Percentiles rank a stretch among this genome's conserved stretches.
These are phyloP conservation scores for Tangara arthus DNA, from an alignment of 2,797 vertebrate genomes.

Conservation along the genomic window DNA sequence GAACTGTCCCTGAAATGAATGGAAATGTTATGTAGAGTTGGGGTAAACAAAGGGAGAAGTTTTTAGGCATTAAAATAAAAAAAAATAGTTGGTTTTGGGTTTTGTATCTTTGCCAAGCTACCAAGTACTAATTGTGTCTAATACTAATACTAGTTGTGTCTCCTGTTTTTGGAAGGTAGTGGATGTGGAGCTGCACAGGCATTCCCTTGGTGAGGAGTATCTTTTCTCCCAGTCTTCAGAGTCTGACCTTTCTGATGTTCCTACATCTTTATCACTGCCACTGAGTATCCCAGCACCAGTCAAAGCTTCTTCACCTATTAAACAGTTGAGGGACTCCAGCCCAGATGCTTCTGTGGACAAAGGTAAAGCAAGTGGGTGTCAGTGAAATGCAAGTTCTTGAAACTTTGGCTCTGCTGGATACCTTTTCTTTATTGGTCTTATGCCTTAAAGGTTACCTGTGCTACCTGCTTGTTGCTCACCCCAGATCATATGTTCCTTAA, in stretches of 20 bases:
- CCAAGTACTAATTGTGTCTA: background rate
- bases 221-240: conserved; percentile 79
- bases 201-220: conserved; percentile 89
- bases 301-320: conserved; percentile 81
- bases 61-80: background rate
- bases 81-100: background rate
- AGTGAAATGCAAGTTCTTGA: background rate
- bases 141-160: background rate
- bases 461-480: background rate
- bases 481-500: background rate
- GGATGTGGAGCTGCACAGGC: conserved; percentile 93
- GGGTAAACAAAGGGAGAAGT: background rate
- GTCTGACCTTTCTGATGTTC: conserved; percentile 73
- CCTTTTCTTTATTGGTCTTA: background rate
- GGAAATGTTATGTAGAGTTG: background rate
- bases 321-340: conserved; percentile 75
- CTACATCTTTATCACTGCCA: conserved; percentile 70
- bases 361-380: conserved; percentile 76
- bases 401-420: background rate
- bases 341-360: conserved; percentile 78
- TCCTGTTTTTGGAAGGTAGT: conserved; percentile 82
- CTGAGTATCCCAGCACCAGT: conserved; percentile 72
- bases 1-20: background rate
- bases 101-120: background rate
- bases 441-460: background rate